Conservation (phyloP, 2,797 vertebrate genomes). For the Dromococcyx pavoninus region DNA sequence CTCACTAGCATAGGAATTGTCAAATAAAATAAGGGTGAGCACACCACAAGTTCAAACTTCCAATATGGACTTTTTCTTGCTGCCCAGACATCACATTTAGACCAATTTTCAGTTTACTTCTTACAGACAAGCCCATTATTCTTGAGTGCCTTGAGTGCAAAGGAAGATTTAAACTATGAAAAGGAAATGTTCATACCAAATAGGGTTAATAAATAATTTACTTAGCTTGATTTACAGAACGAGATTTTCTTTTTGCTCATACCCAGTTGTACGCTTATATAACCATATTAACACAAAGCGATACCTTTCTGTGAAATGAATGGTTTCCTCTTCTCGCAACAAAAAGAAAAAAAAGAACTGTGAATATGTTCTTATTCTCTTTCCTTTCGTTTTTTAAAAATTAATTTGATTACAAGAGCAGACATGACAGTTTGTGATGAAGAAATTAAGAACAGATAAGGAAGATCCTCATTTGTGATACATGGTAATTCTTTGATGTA, state of each 20-base stretch:
- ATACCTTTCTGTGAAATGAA: neutral
- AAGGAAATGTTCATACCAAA: neutral
- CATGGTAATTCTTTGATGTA: neutral
- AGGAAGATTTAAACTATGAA: neutral
- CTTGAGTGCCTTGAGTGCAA: neutral
- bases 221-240: neutral
- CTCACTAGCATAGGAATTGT: neutral
- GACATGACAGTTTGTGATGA: neutral
- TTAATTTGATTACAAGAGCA: neutral
- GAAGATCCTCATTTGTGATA: neutral
- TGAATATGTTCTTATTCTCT: rapidly evolving
- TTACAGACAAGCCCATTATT: neutral
- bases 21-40: neutral
- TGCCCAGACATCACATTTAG: neutral
- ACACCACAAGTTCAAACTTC: neutral
- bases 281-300: neutral
- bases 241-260: neutral
- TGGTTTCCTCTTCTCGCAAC: neutral
- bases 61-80: neutral
- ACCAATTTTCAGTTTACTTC: neutral
- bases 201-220: neutral
- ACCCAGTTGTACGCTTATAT: neutral
- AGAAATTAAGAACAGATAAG: neutral
- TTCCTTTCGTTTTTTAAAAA: neutral
- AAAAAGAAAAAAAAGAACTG: neutral